Base-by-base conservation (phyloP, 2,797 vertebrate genomes). In the Acipenser ruthenus region DNA sequence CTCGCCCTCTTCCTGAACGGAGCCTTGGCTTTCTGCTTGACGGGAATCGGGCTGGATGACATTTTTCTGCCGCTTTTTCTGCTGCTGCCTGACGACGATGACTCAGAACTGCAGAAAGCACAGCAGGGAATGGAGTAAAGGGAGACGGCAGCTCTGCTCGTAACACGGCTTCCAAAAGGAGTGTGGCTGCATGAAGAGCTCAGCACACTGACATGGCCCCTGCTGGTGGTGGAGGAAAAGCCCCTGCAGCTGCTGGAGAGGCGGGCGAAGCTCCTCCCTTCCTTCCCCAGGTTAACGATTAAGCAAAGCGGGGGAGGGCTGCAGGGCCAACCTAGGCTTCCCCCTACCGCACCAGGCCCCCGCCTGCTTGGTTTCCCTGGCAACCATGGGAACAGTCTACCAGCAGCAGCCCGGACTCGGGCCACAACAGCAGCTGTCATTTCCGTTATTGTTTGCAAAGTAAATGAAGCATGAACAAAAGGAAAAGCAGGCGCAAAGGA, bases 1-100 rank as follows among this genome's bases (percentile, higher is more conserved):
- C 91, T 93, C 75, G 89, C 92, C 67, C 93, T 88, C 83, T 96
- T 96, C 85, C 88, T 89, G 79, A 92, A 94, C 65, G 90, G 89
- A 23, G 88, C 91, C 49, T 88, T 88, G 77, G 86, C 82, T 75
- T 82, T 84, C 65, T 72, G 65, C 65, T 88, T 89, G 80, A 77
- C 83, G 2, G 83, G 75, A 74, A 85, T 81, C 72, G 82, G 68
- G 73, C 81, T 88, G 70, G 87, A 86, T 72, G 90, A 87, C 90
- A 91, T 91, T 69, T 70, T 85, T 65, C 77, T 5, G 76, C 55
- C 69, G 59, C 65, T 66, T 56, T 65, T 74, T 77, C 49, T 73
- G 66, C 63, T 65, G 70, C 68, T 69, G 62, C 69, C 65, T 51
- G 72, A 64, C 69, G 60, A 67, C 12, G 74, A 65, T 74, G 77